Conservation (phyloP, 2,797 vertebrate genomes). For the Pseudochirops cupreus region DNA sequence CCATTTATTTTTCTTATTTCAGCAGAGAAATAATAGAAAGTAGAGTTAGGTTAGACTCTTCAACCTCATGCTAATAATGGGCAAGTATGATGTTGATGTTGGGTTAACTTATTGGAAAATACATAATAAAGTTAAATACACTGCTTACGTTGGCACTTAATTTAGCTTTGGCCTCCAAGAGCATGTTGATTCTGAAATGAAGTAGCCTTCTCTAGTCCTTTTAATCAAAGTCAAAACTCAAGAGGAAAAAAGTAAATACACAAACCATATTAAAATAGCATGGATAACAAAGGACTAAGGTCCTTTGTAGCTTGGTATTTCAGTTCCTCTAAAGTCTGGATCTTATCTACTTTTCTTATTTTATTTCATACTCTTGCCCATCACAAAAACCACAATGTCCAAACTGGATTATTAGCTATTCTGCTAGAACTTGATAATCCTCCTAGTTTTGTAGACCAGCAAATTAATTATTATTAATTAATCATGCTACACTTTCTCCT, state of each 20-base stretch:
- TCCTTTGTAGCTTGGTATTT: not conserved
- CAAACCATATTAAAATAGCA: not conserved
- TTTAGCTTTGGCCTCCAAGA: not conserved
- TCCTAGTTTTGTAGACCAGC: not conserved
- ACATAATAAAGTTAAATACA: constrained; percentile 15
- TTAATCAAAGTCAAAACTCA: not conserved
- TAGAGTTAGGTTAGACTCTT: constrained; percentile 27
- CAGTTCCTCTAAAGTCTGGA: not conserved
- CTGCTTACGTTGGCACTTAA: not conserved
- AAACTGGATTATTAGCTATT: not conserved
- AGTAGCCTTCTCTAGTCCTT: not conserved
- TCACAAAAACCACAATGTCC: not conserved
- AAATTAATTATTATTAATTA: not conserved
- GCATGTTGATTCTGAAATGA: not conserved
- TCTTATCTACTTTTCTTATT: not conserved
- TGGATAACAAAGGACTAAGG: not conserved
- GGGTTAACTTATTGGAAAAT: not conserved
- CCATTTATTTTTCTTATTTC: not conserved
- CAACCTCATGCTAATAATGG: not conserved
- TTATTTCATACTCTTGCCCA: not conserved
- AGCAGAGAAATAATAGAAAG: not conserved
- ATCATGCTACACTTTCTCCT: not conserved
- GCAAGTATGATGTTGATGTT: not conserved
- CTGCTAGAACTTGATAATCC: not conserved
- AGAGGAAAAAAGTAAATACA: constrained; percentile 9